These are phyloP conservation scores for Lapara coniferarum DNA, from an alignment of 2,888 invertebrate genomes.

Conservation along the genomic window DNA sequence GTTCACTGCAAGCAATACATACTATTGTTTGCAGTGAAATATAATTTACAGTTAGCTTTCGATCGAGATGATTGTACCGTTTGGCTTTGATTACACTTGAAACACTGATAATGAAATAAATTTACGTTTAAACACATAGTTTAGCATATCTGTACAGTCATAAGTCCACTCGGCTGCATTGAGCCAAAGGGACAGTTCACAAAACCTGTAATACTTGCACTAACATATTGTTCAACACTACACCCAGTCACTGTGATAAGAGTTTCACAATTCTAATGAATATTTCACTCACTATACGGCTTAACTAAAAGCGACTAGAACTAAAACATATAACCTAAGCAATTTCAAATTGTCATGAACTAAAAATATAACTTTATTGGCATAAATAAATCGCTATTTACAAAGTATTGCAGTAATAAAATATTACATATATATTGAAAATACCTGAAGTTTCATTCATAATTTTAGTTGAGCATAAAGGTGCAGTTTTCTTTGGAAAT, in stretches of 20 bases:
- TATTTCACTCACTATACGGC: slow-evolving; percentile 37
- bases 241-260: slow-evolving; percentile 42
- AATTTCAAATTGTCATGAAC: slow-evolving; percentile 72
- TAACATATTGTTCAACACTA: slow-evolving; percentile 40
- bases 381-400: slow-evolving; percentile 59
- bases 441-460: slow-evolving; percentile 21
- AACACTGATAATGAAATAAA: slow-evolving; percentile 8
- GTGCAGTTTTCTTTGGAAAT: neutral
- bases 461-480: slow-evolving; percentile 11
- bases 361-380: slow-evolving; percentile 52
- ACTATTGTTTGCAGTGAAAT: neutral
- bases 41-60: slow-evolving; percentile 13
- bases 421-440: slow-evolving; percentile 21
- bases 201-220: neutral
- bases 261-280: slow-evolving; percentile 38
- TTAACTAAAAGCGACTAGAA: slow-evolving; percentile 79
- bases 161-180: neutral
- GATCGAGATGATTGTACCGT: slow-evolving; percentile 18
- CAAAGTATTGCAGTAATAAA: slow-evolving; percentile 47
- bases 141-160: neutral
- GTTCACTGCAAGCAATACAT: slow-evolving; percentile 2
- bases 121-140: neutral
- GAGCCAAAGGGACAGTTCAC: neutral
- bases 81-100: slow-evolving; percentile 18
- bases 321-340: slow-evolving; percentile 71